Evolutionary conservation across 2,888 invertebrate species (phyloP).

Genomic region (Pollenia amentaria): DNA sequence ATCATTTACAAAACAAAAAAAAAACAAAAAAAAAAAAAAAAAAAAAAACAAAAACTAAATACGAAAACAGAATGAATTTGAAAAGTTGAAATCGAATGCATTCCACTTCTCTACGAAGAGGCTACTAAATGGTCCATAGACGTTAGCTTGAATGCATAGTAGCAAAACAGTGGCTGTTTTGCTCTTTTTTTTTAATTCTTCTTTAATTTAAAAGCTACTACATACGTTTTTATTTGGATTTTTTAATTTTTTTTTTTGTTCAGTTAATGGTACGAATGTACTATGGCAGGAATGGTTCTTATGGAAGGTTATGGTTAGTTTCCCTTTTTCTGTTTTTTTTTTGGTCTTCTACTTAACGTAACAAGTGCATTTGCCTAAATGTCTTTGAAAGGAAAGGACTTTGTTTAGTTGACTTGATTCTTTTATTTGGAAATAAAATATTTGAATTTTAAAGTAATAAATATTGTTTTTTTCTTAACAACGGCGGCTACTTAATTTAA

Average conservation of each 20-base stretch:
- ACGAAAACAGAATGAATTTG: constrained; percentile 35
- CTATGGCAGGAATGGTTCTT: constrained; percentile 29
- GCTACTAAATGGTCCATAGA: constrained; percentile 38
- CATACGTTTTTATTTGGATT: constrained; percentile 7
- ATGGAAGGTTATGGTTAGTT: constrained; percentile 40
- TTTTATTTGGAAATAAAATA: too few relatives aligned
- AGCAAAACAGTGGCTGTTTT: constrained; percentile 59
- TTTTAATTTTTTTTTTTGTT: not conserved
- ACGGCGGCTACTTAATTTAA: too few relatives aligned
- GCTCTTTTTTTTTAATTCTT: constrained; percentile 17
- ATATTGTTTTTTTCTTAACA: too few relatives aligned
- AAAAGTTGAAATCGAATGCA: constrained; percentile 40
- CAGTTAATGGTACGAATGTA: not conserved
- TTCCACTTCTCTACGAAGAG: not conserved
- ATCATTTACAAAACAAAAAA: constrained; percentile 76
- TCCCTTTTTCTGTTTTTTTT: not conserved
- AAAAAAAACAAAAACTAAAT: constrained; percentile 3
- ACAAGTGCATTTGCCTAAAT: constrained; percentile 35
- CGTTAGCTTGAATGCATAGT: constrained; percentile 15
- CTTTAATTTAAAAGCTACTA: constrained; percentile 24
- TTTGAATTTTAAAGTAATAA: too few relatives aligned
- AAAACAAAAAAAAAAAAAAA: constrained; percentile 19
- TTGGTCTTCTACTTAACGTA: not conserved
- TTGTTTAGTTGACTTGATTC: too few relatives aligned
- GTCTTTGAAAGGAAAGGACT: too few relatives aligned